Base-by-base conservation (phyloP, 2,797 vertebrate species). In the Sebastes cheni region DNA sequence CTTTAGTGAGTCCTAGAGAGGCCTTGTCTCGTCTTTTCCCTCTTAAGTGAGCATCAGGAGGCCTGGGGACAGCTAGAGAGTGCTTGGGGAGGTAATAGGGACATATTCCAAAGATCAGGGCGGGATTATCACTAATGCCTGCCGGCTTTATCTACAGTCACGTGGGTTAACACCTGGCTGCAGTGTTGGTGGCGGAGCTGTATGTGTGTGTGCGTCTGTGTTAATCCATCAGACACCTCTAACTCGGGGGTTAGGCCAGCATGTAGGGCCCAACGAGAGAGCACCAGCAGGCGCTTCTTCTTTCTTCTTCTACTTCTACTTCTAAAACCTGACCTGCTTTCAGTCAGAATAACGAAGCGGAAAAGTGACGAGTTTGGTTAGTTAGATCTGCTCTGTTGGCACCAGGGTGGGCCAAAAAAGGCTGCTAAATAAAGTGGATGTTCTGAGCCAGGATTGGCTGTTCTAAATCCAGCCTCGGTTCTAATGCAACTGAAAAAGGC, bases 71-170 rank as follows among this genome's bases (percentile, higher is more conserved):
- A 92, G 89, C 88, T 88, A 87, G 89, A 90, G 87, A 93, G 90
- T 88, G 89, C 91, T 91, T 70, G 75, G 80, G 70, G 82, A 90
- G 91, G 91, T 92, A 94, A 93, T 88, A 92, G 93, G 92, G 92
- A 95, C 94, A 91, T 94, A 94, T 94, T 96, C 92, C 93, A 95
- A 95, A 95, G 94, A 95, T 96, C 94, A 95, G 92, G 85, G 89
- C 79, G 71, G 94, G 95, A 96, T 96, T 96, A 96, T 88, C 85
- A 84, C 94, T 96, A 95, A 96, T 95, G 92, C 95, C 91, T 91
- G 82, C 87, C 84, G 89, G 93, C 93, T 96, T 96, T 96, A 95
- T 95, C 94, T 94, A 86, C 77, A 86, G 82, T 95, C 95, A 96
- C 94, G 91, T 96, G 95, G 92, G 89, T 85, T 94, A 94, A 96